Evolutionary conservation across 2,797 vertebrate species (phyloP).

Genomic region (Synanceia verrucosa): DNA sequence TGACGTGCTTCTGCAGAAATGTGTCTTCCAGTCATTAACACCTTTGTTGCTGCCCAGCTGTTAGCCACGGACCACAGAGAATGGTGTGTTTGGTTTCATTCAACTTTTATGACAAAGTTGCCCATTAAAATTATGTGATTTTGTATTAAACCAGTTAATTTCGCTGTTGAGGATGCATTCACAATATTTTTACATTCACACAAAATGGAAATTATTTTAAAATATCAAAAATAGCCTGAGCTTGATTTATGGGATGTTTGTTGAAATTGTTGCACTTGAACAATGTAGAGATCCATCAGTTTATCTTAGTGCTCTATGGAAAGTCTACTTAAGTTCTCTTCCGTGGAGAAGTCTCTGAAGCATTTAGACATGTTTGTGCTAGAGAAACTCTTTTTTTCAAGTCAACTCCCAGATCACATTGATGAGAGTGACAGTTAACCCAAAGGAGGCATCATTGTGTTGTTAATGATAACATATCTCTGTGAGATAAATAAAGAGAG

Average conservation of each 20-base stretch:
- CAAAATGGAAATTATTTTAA: neutral
- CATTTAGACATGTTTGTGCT: neutral
- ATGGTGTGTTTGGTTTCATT: neutral
- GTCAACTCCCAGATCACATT: neutral
- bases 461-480: slow-evolving; percentile 2
- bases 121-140: neutral
- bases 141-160: neutral
- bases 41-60: neutral
- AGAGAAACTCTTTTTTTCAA: neutral
- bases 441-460: neutral
- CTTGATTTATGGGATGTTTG: neutral
- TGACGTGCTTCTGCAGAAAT: neutral
- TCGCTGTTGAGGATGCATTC: neutral
- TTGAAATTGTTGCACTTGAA: neutral
- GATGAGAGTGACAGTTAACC: slow-evolving; percentile 12
- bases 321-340: neutral
- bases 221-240: neutral
- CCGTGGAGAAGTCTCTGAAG: neutral
- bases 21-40: neutral
- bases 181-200: neutral
- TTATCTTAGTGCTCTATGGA: neutral
- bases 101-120: neutral
- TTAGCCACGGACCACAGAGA: neutral
- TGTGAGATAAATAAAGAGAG: neutral
- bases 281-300: too few relatives aligned